phyloP scores from a whole-genome alignment of 2,888 invertebrate species.

The Mactromeris polynyma region DNA sequence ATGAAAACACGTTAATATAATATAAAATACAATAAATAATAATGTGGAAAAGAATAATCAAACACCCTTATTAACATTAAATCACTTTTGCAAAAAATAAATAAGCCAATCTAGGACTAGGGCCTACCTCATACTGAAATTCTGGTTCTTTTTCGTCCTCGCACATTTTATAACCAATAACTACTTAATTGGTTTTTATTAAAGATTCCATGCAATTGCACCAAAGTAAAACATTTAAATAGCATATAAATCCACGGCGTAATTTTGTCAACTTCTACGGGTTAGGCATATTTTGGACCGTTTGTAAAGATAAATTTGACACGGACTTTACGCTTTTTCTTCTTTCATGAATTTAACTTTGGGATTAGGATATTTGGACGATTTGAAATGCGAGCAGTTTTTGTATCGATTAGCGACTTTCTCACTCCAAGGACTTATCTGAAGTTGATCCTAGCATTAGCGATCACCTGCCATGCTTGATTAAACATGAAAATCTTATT shows the following conservation, averaged over 20 bases:
- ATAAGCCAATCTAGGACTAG: not conserved
- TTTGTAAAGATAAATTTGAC: conserved; percentile 14
- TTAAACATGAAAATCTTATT: conserved; percentile 25
- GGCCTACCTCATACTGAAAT: conserved; percentile 27
- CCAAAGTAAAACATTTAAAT: not conserved
- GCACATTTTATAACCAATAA: not conserved
- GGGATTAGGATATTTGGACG: not conserved
- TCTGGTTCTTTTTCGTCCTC: conserved; percentile 21
- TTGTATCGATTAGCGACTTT: conserved; percentile 34
- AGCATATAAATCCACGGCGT: not conserved
- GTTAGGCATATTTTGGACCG: not conserved
- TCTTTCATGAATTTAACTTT: not conserved
- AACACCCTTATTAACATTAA: not conserved
- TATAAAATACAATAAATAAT: not conserved
- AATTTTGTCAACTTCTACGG: not conserved
- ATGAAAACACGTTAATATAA: no score
- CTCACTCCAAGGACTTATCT: conserved; percentile 28
- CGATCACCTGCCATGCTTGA: conserved; percentile 28
- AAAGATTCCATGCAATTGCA: not conserved
- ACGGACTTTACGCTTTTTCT: not conserved
- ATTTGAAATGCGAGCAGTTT: not conserved
- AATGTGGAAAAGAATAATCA: not conserved
- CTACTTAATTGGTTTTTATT: not conserved
- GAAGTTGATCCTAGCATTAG: conserved; percentile 24
- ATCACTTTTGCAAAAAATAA: not conserved